Evolutionary conservation across 2,797 vertebrate species (phyloP), one percentile per base, ranked within the genome.

Genomic region (Scyliorhinus canicula): DNA sequence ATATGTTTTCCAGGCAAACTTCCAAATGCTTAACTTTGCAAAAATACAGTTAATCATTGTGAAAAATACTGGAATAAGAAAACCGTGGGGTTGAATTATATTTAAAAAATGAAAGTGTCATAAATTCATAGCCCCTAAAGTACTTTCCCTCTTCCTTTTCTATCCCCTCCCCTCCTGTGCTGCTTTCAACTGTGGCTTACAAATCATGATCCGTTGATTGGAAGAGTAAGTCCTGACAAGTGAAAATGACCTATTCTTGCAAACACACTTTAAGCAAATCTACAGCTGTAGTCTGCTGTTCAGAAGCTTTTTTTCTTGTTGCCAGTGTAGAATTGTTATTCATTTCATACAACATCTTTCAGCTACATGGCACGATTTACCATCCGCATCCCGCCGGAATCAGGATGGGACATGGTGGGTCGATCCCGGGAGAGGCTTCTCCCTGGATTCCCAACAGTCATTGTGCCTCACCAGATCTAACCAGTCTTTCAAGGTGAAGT

Each of bases 1-100:
- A 94, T 94, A 71, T 55, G 65, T 52, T 94, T 94, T 94, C 67
- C 93, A 94, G 93, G 93, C 93, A 94, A n/a, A n/a, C 65, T 94
- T 94, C 93, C 93, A 94, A 74, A 94, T 71, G 47, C 93, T 5
- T 35, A 94, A 50, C 67, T 94, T 94, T 74, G 67, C 31, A 94
- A 94, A 94, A 94, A 94, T 74, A 94, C 67, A 74, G 67, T 94
- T 69, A 94, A 94, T 94, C 93, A 94, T 52, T 21, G 67, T 94
- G 93, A 74, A 94, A 94, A 74, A 94, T 94, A 44, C 67, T 94
- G 35, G 93, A 50, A 69, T 21, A 94, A 74, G 93, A 71, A 71
- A 94, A 94, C 74, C 93, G 50, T n/a, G 50, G 67, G 47, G 67
- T 50, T 71, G 44, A 94, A 71, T 69, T 94, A 74, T 71, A 94